phyloP scores from a whole-genome alignment of 2,113 vertebrate genomes.

The Pelobates fuscus region DNA sequence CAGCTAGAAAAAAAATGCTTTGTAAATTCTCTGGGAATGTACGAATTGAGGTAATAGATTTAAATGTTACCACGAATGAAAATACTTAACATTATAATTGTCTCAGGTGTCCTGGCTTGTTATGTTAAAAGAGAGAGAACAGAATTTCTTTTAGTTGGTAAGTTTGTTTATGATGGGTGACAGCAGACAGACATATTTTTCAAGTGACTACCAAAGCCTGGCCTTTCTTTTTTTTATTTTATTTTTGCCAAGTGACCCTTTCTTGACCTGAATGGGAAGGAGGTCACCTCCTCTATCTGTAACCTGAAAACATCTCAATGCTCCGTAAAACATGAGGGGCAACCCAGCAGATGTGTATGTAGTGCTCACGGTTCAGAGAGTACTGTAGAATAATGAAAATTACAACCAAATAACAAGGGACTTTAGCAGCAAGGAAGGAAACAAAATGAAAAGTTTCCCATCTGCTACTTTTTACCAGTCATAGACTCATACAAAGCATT shows the following conservation, averaged over 20 bases:
- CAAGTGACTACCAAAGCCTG: constrained; percentile 70
- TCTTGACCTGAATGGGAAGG: constrained; percentile 66
- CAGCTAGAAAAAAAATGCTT: background rate
- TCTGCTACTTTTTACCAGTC: constrained; percentile 74
- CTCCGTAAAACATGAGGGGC: constrained; percentile 72
- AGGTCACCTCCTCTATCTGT: constrained; percentile 61
- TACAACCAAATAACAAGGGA: constrained; percentile 98
- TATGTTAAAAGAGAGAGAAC: constrained; percentile 74
- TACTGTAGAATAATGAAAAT: constrained; percentile 96
- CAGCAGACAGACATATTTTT: constrained; percentile 74
- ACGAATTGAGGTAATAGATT: background rate
- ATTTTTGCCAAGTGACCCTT: constrained; percentile 66
- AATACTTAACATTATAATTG: background rate
- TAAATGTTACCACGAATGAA: constrained; percentile 8
- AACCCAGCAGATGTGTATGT: constrained; percentile 85
- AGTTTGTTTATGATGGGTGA: constrained; percentile 70
- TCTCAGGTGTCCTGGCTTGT: too few species aligned
- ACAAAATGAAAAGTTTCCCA: constrained; percentile 81
- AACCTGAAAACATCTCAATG: constrained; percentile 67
- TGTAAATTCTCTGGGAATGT: background rate
- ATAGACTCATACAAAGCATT: too few species aligned
- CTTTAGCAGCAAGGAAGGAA: constrained; percentile 71
- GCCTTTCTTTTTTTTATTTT: constrained; percentile 60
- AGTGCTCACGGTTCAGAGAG: constrained; percentile 75
- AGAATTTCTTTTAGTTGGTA: constrained; percentile 66